A percentile compares a stretch with the other conserved stretches of the same genome.
These are phyloP conservation scores for Donacobius atricapilla DNA, from an alignment of 2,113 vertebrate species.

Conservation along the genomic window DNA sequence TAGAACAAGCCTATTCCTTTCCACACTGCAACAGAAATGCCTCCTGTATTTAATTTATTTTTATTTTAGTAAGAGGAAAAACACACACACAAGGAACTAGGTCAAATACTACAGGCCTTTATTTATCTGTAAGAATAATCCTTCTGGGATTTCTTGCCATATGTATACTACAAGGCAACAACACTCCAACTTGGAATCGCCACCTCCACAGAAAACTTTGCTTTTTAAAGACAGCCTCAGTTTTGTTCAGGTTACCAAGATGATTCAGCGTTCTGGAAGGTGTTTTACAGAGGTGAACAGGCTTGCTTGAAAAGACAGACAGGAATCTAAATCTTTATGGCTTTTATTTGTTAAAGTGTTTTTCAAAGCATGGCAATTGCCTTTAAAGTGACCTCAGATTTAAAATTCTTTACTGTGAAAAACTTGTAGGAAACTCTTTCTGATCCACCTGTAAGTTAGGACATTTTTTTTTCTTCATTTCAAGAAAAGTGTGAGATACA, in stretches of 20 bases:
- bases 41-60: not conserved
- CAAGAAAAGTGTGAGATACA: not conserved
- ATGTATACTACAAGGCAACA: not conserved
- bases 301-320: not conserved
- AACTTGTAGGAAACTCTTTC: not conserved
- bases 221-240: not conserved
- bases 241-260: not conserved
- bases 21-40: not conserved
- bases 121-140: slow-evolving; percentile 12
- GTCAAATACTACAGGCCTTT: not conserved
- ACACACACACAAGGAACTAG: not conserved
- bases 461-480: not conserved
- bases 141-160: not conserved
- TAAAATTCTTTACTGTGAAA: not conserved
- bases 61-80: not conserved
- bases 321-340: not conserved
- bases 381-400: not conserved
- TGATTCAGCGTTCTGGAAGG: slow-evolving; percentile 20
- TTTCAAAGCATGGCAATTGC: not conserved
- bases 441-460: not conserved
- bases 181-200: not conserved
- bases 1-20: not conserved
- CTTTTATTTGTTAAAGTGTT: not conserved
- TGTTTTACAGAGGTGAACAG: not conserved
- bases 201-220: not conserved